A percentile compares a stretch with the other conserved stretches of the same genome.
These are phyloP conservation scores for Phalacrocorax aristotelis DNA, from an alignment of 2,113 vertebrate species.

Conservation along the genomic window DNA sequence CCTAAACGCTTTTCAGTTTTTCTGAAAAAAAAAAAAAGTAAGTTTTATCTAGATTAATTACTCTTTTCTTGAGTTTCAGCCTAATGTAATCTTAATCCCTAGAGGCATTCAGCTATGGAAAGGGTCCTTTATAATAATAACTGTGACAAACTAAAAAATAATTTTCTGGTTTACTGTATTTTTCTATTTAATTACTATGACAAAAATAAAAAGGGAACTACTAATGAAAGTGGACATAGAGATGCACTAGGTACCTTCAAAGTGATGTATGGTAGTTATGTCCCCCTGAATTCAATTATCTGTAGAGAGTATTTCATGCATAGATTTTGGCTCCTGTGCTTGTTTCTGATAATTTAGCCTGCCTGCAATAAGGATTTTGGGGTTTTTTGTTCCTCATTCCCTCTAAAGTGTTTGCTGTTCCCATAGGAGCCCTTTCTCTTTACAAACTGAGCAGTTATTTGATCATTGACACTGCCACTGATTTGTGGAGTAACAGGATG, in stretches of 20 bases:
- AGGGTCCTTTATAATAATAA: background rate
- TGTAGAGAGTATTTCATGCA: background rate
- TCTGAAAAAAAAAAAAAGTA: background rate
- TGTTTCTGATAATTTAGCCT: conserved; percentile 40
- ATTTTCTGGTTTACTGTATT: background rate
- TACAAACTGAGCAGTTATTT: conserved; percentile 40
- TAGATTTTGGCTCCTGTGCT: background rate
- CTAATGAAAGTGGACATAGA: background rate
- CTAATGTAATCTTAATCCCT: background rate
- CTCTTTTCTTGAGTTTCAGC: background rate
- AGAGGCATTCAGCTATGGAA: background rate
- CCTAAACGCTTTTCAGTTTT: background rate
- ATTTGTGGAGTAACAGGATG: conserved; percentile 44
- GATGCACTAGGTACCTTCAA: background rate
- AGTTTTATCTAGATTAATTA: background rate
- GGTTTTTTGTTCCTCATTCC: background rate
- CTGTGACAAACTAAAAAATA: background rate
- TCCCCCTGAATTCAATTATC: background rate
- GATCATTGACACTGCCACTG: background rate
- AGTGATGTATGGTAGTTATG: background rate
- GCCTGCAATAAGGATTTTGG: background rate
- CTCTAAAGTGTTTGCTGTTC: background rate
- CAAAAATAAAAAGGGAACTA: background rate
- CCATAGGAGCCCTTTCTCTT: background rate
- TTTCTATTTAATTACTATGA: conserved; percentile 14